Evolutionary conservation across 2,797 vertebrate species (phyloP), one percentile per base, ranked within the genome.

Genomic region (Telmatherina bonti): DNA sequence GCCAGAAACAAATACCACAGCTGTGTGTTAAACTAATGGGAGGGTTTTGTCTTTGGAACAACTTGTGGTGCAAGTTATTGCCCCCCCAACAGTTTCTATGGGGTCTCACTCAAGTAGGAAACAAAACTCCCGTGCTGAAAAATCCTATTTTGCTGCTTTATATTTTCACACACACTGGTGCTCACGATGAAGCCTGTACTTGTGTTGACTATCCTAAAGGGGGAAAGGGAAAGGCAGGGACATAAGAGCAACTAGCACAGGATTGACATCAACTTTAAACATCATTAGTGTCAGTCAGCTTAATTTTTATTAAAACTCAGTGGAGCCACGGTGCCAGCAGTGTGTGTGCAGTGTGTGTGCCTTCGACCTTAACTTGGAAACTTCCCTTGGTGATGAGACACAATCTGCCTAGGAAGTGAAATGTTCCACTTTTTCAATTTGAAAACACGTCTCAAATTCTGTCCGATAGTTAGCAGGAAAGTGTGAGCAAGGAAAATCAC

Each of bases 1-100:
- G 78, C 76, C 80, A 85, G 79, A 78, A 86, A 90, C 83, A 89
- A 86, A 88, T 83, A 58, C 59, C 59, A 75, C 88, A 90, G 88
- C 88, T 92, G 91, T 76, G 83, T 76, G 83, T 51, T 64, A 24
- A 83, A 89, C 81, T 38, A 22, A 70, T 82, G 74, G 78, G 81
- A 82, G 66, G 53, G 61, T 79, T 85, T 89, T 85, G 87, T 88
- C 84, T 88, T 36, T 10, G 62, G 55, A 70, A 80, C 47, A 60
- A 79, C 88, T 84, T 80, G 77, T 54, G 54, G 64, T 24, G 64
- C 71, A 33, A 27, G 36, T 60, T 11, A 26, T 33, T 33, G 2
- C 12, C 41, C 18, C 47, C 62, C 43, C 30, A 26, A 24, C 35
- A 20, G 11, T 61, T 18, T 12, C 7, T n/a, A 47, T 22, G 54